These are phyloP conservation scores for Drosophila insularis DNA, from an alignment of 1,140 invertebrate genomes.

Conservation along the genomic window DNA sequence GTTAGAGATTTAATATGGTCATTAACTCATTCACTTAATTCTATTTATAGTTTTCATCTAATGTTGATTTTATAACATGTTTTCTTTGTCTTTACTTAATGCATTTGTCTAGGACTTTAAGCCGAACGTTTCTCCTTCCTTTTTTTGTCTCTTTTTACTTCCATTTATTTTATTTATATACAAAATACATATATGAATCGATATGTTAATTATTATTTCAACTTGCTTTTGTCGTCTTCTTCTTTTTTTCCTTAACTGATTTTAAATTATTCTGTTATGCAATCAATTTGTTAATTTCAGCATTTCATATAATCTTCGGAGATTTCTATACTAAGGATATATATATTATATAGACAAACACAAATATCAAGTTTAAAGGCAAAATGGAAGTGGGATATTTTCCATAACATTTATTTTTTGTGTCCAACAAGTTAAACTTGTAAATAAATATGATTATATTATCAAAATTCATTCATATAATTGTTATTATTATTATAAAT, in stretches of 20 bases:
- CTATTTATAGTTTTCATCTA: neutral
- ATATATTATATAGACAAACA: neutral
- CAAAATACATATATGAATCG: neutral
- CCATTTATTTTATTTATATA: constrained; percentile 34
- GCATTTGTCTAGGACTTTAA: neutral
- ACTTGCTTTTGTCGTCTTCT: constrained; percentile 39
- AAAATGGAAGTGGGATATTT: constrained; percentile 20
- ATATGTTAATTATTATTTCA: constrained; percentile 60
- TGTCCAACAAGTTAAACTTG: constrained; percentile 41
- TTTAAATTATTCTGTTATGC: constrained; percentile 43
- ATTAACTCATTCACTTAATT: too few relatives aligned
- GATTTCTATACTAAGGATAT: constrained; percentile 15
- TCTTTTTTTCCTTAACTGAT: constrained; percentile 30
- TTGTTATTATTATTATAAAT: constrained; percentile 52
- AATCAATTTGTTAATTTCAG: constrained; percentile 54
- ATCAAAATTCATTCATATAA: constrained; percentile 26
- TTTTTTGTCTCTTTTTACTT: constrained; percentile 11
- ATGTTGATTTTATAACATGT: neutral
- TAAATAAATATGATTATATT: constrained; percentile 45
- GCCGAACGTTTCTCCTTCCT: neutral
- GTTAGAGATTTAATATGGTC: too few relatives aligned
- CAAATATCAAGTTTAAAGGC: constrained; percentile 46
- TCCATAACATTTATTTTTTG: constrained; percentile 18
- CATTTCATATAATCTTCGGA: constrained; percentile 26
- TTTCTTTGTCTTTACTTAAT: too few relatives aligned